Evolutionary conservation across 2,113 vertebrate genomes (phyloP), one percentile per base, ranked within the genome.

Genomic region (Equus quagga): DNA sequence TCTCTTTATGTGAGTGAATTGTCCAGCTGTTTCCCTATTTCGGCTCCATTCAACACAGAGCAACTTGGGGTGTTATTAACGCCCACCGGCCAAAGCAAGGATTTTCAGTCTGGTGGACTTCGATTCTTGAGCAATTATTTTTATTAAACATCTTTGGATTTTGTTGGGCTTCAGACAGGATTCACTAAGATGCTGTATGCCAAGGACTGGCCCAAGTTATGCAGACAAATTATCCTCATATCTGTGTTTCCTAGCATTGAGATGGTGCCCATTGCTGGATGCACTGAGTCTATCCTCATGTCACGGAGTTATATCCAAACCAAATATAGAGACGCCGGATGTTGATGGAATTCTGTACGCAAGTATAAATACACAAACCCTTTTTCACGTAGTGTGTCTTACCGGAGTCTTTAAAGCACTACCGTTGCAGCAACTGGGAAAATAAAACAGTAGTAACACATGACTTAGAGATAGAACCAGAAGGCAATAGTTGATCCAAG

Each of bases 401-500:
- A 17, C 44, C 3, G 5, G 14, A 2, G 3, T 28, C 56, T 36
- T 21, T 54, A 3, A 46, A 36, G 36, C 0, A 33, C 2, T 28
- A 3, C 28, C 21, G 0, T 11, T 6, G 62, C 14, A 28, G 23
- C 70, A 46, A 3, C 5, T 58, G 31, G 46, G 17, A 62, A 46
- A 78, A 54, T 0, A 33, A 5, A 69, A 17, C 2, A 44, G 6
- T 1, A 23, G 21, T 24, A 26, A 28, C 3, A 0, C 0, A 0
- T 26, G 12, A 89, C 73, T 81, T 90, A 31, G 28, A 51, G 93
- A 93, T 1, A 24, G 12, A 88, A 0, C 17, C 49, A 73, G 60
- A 89, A 98, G 58, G 17, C 5, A 78, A 83, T 9, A 31, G 36
- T 54, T 11, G 46, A 36, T 31, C 10, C 36, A 41, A 79, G 70